Conservation (phyloP, 2,888 invertebrate species). For the Acronicta leporina region DNA sequence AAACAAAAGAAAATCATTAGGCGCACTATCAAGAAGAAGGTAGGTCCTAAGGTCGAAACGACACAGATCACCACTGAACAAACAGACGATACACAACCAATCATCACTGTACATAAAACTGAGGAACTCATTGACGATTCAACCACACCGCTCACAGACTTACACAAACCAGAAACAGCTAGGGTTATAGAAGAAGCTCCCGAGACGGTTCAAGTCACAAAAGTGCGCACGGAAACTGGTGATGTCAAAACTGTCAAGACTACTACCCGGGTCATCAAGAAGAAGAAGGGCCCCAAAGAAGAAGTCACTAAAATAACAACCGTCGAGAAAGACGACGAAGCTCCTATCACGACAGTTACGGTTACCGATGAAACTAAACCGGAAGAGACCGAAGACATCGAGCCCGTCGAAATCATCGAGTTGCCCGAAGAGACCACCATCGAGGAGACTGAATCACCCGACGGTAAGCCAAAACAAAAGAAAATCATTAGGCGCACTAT, state of each 20-base stretch:
- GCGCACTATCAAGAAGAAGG: slow-evolving; percentile 53
- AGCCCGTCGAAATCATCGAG: not conserved
- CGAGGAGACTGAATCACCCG: not conserved
- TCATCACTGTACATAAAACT: not conserved
- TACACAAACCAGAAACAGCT: not conserved
- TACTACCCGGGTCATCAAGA: not conserved
- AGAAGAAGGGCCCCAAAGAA: not conserved
- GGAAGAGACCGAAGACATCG: not conserved
- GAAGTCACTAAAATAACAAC: not conserved
- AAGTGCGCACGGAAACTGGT: not conserved
- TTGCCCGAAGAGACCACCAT: not conserved
- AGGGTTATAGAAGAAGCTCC: not conserved
- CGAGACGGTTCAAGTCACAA: not conserved
- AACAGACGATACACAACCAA: not conserved
- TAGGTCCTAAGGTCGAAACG: slow-evolving; percentile 60
- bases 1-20: slow-evolving; percentile 4
- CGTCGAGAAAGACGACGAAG: not conserved
- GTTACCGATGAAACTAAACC: not conserved
- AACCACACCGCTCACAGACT: not conserved
- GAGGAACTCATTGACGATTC: not conserved
- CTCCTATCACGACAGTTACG: not conserved
- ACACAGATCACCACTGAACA: slow-evolving; percentile 34
- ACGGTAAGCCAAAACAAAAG: not conserved
- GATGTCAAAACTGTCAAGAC: not conserved
- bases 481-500: not conserved